phyloP scores from a whole-genome alignment of 2,888 invertebrate genomes.

The Nudaria mundana region DNA sequence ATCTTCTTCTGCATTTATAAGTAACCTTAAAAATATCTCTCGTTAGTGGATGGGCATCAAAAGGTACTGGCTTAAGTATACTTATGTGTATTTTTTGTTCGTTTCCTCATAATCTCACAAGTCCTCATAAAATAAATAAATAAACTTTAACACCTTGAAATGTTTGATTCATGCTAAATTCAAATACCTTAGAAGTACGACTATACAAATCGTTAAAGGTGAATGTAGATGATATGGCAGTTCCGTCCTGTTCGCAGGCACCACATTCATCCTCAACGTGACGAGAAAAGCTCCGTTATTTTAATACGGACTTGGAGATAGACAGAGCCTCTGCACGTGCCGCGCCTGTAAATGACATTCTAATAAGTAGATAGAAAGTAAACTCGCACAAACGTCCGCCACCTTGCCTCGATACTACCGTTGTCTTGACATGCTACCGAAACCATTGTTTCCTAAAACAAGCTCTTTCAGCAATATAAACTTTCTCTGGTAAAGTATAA shows the following conservation, averaged over 20 bases:
- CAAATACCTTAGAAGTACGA: too few relatives aligned
- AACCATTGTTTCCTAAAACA: slow-evolving; percentile 44
- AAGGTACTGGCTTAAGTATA: too few relatives aligned
- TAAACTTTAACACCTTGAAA: too few relatives aligned
- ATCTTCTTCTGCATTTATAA: too few relatives aligned
- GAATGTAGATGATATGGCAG: slow-evolving; percentile 19
- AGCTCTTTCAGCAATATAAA: slow-evolving; percentile 19
- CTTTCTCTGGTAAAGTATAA: slow-evolving; percentile 26
- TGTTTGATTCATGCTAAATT: too few relatives aligned
- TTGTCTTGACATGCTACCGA: slow-evolving; percentile 36
- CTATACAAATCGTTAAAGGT: not conserved
- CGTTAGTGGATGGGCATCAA: too few relatives aligned
- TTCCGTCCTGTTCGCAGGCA: slow-evolving; percentile 28
- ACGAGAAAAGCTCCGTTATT: slow-evolving; percentile 58
- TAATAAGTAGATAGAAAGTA: slow-evolving; percentile 69
- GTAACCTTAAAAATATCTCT: too few relatives aligned
- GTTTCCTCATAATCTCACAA: too few relatives aligned
- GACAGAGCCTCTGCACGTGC: slow-evolving; percentile 54
- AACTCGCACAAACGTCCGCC: slow-evolving; percentile 45
- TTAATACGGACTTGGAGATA: slow-evolving; percentile 41
- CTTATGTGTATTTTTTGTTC: too few relatives aligned
- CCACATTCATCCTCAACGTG: slow-evolving; percentile 27
- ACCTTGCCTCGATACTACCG: slow-evolving; percentile 23
- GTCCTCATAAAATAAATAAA: too few relatives aligned
- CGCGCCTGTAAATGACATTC: slow-evolving; percentile 62